Evolutionary conservation across 1,140 invertebrate genomes (phyloP).

Genomic region (Vanessa tameamea): DNA sequence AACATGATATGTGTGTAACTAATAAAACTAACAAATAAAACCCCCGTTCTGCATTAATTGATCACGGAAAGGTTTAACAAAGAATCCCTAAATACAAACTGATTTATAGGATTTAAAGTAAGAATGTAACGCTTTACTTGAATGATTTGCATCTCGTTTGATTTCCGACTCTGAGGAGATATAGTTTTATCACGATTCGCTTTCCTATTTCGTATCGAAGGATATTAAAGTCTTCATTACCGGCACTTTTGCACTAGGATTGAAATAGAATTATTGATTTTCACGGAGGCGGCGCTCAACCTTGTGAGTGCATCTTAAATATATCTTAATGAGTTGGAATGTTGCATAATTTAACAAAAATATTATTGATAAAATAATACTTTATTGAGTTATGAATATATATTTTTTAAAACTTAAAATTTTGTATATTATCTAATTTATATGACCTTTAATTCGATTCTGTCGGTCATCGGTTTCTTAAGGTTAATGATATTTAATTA

Average conservation of each 20-base stretch:
- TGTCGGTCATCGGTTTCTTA: conserved; percentile 20
- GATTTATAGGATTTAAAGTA: no score
- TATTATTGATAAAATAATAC: background rate
- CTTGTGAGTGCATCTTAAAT: background rate
- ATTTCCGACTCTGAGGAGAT: background rate
- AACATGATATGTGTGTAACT: background rate
- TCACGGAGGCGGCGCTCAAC: background rate
- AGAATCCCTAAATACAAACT: no score
- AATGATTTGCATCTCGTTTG: no score
- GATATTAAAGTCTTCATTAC: background rate
- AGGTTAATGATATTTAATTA: conserved; percentile 29
- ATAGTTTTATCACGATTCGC: background rate
- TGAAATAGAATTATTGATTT: background rate
- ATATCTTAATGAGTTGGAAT: background rate
- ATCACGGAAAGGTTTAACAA: no score
- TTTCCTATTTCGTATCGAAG: background rate
- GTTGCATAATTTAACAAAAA: background rate
- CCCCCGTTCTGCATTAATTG: no score
- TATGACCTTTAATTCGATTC: conserved; percentile 30
- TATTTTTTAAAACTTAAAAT: background rate
- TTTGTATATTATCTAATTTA: conserved; percentile 12
- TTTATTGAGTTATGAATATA: background rate
- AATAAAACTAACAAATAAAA: no score
- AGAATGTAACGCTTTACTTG: no score
- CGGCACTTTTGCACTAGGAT: background rate